Conservation (phyloP, 2,888 invertebrate species). For the Nebria salina region DNA sequence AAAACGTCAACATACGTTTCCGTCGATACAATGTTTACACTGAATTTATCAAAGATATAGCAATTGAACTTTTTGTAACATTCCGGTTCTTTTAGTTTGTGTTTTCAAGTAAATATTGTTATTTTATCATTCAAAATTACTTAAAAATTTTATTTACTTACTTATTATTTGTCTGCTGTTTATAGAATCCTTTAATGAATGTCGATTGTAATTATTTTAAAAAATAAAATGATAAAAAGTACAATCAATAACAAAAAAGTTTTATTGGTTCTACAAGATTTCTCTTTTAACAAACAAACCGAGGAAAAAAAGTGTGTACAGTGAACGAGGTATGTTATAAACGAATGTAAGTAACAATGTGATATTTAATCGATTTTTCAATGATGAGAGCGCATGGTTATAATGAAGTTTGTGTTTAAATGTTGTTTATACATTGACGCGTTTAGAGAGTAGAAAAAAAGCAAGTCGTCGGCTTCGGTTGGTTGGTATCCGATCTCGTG, state of each 20-base stretch:
- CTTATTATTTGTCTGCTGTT: background rate
- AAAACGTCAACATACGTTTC: constrained; percentile 36
- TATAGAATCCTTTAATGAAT: background rate
- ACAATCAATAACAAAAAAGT: background rate
- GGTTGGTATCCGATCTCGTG: constrained; percentile 13
- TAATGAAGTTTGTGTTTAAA: constrained; percentile 41
- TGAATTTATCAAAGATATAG: constrained; percentile 28
- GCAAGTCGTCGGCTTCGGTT: constrained; percentile 5
- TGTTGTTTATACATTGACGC: constrained; percentile 3
- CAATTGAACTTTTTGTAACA: constrained; percentile 7
- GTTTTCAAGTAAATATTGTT: constrained; percentile 2
- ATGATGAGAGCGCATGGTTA: constrained; percentile 32
- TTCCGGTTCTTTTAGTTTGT: background rate
- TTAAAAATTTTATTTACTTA: background rate
- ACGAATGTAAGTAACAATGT: constrained; percentile 35
- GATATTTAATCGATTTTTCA: constrained; percentile 45
- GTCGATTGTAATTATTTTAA: too few relatives aligned
- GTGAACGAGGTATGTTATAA: constrained; percentile 29
- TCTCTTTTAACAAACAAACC: constrained; percentile 42
- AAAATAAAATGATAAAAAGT: background rate
- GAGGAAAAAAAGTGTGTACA: constrained; percentile 31
- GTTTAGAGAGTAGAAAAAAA: background rate
- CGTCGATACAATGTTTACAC: constrained; percentile 34
- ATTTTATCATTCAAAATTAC: too few relatives aligned
- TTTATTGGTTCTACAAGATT: constrained; percentile 16